These are phyloP conservation scores for Dallia pectoralis DNA, from an alignment of 2,797 vertebrate species.

Conservation along the genomic window DNA sequence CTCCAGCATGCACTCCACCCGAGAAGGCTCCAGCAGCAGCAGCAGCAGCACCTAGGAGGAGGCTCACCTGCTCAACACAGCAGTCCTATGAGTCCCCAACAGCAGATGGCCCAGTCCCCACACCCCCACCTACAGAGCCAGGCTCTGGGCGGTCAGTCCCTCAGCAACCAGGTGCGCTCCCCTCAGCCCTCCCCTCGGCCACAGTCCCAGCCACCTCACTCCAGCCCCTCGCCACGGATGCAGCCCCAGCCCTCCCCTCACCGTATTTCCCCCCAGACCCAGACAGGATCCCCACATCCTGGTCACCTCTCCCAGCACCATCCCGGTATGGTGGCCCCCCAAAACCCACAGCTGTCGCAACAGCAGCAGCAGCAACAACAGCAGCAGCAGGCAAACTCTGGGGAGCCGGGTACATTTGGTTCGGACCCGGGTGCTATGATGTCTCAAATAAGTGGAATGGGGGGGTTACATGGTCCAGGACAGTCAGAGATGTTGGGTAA, in stretches of 20 bases:
- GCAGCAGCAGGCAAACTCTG: constrained; percentile 77
- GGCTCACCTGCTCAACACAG: constrained; percentile 83
- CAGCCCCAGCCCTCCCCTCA: constrained; percentile 82
- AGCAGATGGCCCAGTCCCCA: constrained; percentile 84
- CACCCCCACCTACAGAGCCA: constrained; percentile 90
- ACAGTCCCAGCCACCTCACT: constrained; percentile 91
- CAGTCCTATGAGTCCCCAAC: constrained; percentile 94
- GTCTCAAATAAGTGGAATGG: constrained; percentile 93
- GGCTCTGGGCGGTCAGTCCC: constrained; percentile 79
- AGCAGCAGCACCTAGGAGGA: constrained; percentile 88
- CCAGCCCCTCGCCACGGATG: constrained; percentile 96
- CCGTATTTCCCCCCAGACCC: constrained; percentile 78
- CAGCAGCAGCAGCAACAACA: constrained; percentile 79
- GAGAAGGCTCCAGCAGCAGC: constrained; percentile 82
- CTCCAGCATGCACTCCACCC: constrained; percentile 87
- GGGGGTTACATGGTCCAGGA: constrained; percentile 86
- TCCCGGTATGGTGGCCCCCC: constrained; percentile 81
- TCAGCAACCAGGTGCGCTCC: constrained; percentile 95
- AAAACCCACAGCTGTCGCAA: constrained; percentile 70
- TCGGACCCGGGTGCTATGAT: constrained; percentile 95
- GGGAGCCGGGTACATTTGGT: constrained; percentile 90
- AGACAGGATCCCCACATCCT: constrained; percentile 86
- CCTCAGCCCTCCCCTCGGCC: constrained; percentile 94
- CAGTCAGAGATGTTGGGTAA: constrained; percentile 84
- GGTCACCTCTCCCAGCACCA: constrained; percentile 82